phyloP scores from a whole-genome alignment of 2,797 vertebrate species.

The Calcarius lapponicus region DNA sequence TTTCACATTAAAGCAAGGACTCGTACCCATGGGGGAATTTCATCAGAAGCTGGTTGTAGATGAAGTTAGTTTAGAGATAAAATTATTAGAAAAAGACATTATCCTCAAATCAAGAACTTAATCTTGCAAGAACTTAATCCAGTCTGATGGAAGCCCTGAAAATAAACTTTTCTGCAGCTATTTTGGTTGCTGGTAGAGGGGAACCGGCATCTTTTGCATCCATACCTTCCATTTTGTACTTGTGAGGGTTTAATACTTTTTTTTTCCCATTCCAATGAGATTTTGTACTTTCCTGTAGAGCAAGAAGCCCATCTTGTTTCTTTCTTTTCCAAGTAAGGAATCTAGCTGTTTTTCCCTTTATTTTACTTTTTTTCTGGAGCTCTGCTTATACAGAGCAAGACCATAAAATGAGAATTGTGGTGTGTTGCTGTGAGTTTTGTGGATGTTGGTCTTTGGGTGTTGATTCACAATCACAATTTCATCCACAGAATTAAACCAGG shows the following conservation, averaged over 20 bases:
- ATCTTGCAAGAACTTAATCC: neutral
- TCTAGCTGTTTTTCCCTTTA: neutral
- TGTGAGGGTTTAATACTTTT: neutral
- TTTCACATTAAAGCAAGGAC: neutral
- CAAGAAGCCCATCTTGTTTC: neutral
- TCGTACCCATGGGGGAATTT: neutral
- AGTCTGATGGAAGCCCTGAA: neutral
- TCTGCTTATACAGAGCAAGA: neutral
- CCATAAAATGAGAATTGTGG: neutral
- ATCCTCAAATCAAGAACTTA: neutral
- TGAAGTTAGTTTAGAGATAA: neutral
- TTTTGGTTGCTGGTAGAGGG: neutral
- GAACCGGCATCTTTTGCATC: neutral
- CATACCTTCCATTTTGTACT: neutral
- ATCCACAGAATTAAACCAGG: neutral
- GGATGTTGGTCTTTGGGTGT: neutral
- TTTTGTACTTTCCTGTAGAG: neutral
- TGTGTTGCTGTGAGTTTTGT: neutral
- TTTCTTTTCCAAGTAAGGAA: neutral
- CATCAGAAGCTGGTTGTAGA: neutral
- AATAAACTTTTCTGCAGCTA: neutral
- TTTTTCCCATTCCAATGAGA: neutral
- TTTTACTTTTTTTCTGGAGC: neutral
- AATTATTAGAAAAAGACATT: neutral
- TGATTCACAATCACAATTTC: neutral